Evolutionary conservation across 2,888 invertebrate species (phyloP), one percentile per base, ranked within the genome.

Genomic region (Pterostichus madidus): DNA sequence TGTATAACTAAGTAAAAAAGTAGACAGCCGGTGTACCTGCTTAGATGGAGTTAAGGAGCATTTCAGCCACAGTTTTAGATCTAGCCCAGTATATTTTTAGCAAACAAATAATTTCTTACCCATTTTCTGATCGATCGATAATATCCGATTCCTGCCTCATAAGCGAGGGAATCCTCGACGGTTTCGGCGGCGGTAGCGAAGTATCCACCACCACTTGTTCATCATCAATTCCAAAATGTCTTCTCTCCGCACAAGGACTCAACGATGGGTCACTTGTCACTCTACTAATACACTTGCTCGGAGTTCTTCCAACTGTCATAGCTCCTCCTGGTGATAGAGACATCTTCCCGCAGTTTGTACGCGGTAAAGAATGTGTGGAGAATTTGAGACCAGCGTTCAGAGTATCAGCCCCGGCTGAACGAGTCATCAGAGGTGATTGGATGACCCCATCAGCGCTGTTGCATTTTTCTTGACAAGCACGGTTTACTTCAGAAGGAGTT

Each of bases 381-480:
- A 93, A 93, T 86, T 92, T 92, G 11, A 87, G 85, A 35, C 88
- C 84, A 6, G 86, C 85, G 61, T 86, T 85, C 73, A 87, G 85
- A 8, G 86, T 84, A 76, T 90, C 90, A 10, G 89, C 87, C 0
- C 90, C 90, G 0, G 89, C 89, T 3, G 91, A 90, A 80, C 90
- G 87, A 4, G 90, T 89, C 90, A 90, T 91, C 84, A 90, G 85
- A 39, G 91, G 89, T 2, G 89, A 88, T 86, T 93, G 93, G 80
- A 94, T 94, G 0, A 94, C 92, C 4, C 94, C 94, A 87, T 94
- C 95, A 2, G 93, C 94, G 87, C 94, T 95, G 56, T 93, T 94
- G 86, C 94, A 94, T 87, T 93, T 93, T 31, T 94, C 94, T 78
- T 90, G 90, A 46, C 89, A 88, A 5, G 88, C 86, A 78, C 89